Base-by-base conservation (phyloP, 2,113 vertebrate species). In the Climacteris rufus region DNA sequence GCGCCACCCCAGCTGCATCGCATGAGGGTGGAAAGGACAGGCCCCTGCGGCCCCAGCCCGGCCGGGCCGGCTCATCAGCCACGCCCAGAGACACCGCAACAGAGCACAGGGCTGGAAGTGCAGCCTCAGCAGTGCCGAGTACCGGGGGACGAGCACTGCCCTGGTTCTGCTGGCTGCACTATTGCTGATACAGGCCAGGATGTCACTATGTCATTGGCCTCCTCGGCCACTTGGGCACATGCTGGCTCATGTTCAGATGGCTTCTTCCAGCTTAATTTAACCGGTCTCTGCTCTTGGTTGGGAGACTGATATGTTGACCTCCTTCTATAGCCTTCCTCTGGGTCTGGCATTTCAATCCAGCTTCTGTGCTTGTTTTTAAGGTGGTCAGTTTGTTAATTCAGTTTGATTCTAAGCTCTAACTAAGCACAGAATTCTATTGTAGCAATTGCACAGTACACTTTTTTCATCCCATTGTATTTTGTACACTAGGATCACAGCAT, bases 91-190 rank as follows among this genome's bases (percentile, higher is more conserved):
- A n/a, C n/a, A n/a, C n/a, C n/a, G n/a, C n/a, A n/a, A n/a, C n/a
- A n/a, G n/a, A n/a, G n/a, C n/a, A 44, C 13, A 40, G 24, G 1
- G 60, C 2, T 75, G 0, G 11, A 39, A 1, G 2, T 52, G 39
- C 4, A 4, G 39, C 69, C 28, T 39, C 39, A 74, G 6, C 23
- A 60, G 45, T 21, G n/a, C 28, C 0, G 0, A 66, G 13, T 3
- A 52, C 8, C 39, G 45, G 1, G 19, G 11, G 1, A 4, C 9
- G 35, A 31, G 18, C 27, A 0, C 44, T 44, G 33, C 12, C 52
- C 37, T 57, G 27, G 1, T 24, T 22, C 59, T 72, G 37, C 31
- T 65, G 50, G 31, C 37, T 52, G 33, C 50, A 16, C 31, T 11
- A 0, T 13, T 44, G 18, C 35, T 65, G 59, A 19, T 2, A 19